These are phyloP conservation scores for Andrena chrysosceles DNA, from an alignment of 2,888 invertebrate genomes.

Conservation along the genomic window DNA sequence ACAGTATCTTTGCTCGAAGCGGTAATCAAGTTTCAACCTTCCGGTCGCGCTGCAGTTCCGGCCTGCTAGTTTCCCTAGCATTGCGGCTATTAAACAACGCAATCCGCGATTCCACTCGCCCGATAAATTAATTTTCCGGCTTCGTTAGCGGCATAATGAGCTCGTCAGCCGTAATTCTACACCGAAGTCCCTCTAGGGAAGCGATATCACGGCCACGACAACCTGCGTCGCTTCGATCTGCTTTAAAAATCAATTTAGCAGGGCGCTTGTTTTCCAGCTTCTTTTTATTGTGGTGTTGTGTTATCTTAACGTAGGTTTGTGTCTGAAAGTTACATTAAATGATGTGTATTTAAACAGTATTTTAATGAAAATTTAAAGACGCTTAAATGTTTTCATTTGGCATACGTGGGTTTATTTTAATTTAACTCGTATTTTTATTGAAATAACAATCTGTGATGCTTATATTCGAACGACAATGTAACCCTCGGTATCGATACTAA, in stretches of 20 bases:
- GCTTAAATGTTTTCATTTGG: too few species aligned
- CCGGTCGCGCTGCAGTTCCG: conserved; percentile 56
- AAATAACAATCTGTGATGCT: too few species aligned
- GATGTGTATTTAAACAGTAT: too few species aligned
- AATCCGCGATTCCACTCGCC: conserved; percentile 66
- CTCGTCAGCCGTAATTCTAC: conserved; percentile 56
- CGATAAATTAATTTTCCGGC: conserved; percentile 74
- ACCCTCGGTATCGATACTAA: too few species aligned
- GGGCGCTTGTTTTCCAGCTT: too few species aligned
- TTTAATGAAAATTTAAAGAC: too few species aligned
- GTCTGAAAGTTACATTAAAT: too few species aligned
- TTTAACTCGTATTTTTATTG: too few species aligned
- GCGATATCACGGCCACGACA: conserved; percentile 31
- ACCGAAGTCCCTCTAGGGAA: conserved; percentile 3
- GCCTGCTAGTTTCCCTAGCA: conserved; percentile 57
- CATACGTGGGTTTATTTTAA: too few species aligned
- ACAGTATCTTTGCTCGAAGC: conserved; percentile 57
- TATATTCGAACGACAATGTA: too few species aligned
- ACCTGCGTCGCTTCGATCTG: not conserved
- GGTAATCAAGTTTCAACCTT: conserved; percentile 67
- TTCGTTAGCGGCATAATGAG: conserved; percentile 71
- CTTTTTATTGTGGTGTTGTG: too few species aligned
- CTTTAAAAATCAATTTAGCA: not conserved
- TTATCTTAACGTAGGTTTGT: too few species aligned
- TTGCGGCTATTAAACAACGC: conserved; percentile 68